Percentiles rank a stretch among this genome's conserved stretches.
Conservation (phyloP, 2,888 invertebrate genomes). For the Kryphioiulus occultus region DNA sequence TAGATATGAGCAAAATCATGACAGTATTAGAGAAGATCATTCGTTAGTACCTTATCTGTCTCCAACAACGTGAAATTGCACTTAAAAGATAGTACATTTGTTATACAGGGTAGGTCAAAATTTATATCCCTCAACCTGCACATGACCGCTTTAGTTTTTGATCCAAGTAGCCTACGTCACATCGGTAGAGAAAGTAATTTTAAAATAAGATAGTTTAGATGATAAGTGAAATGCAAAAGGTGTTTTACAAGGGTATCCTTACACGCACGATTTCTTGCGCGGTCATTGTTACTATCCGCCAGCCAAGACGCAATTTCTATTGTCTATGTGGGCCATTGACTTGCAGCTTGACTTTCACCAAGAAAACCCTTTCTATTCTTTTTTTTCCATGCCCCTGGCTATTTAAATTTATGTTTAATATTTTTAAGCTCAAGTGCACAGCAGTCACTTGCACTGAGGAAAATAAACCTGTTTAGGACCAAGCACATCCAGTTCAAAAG, state of each 20-base stretch:
- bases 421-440: neutral
- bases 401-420: neutral
- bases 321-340: conserved; percentile 23
- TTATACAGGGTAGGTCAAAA: no score
- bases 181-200: neutral
- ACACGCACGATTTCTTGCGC: neutral
- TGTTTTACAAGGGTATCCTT: neutral
- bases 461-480: neutral
- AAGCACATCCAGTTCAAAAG: neutral
- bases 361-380: conserved; percentile 15
- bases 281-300: neutral
- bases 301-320: neutral
- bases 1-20: no score
- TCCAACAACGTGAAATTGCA: no score
- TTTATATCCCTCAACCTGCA: no score
- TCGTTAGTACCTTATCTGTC: no score
- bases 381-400: neutral
- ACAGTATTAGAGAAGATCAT: no score
- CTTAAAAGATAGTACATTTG: no score
- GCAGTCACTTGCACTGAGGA: neutral
- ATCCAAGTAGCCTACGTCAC: neutral
- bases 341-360: conserved; percentile 29
- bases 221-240: neutral
- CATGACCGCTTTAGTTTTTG: no score
- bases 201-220: neutral